Percentiles rank a stretch among this genome's conserved stretches.
These are phyloP conservation scores for Metacarcinus magister DNA, from an alignment of 2,888 invertebrate genomes.

Conservation along the genomic window DNA sequence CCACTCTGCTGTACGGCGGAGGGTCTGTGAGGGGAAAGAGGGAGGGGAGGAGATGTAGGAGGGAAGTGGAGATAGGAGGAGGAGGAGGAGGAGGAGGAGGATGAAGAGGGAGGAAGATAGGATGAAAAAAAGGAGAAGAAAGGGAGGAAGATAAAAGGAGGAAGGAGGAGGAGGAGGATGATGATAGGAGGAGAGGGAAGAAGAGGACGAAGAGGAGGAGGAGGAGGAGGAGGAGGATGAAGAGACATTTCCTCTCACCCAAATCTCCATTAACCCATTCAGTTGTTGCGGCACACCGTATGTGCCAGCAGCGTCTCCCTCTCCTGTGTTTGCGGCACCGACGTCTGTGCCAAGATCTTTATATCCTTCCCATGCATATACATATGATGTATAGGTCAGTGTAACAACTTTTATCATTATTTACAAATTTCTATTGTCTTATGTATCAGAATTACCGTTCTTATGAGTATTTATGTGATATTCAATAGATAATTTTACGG, in stretches of 20 bases:
- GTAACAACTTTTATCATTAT: too few species aligned
- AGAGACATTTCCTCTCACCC: not conserved
- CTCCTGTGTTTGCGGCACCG: too few species aligned
- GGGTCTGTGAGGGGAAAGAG: slow-evolving; percentile 7
- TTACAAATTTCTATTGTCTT: too few species aligned
- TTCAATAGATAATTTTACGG: too few species aligned
- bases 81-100: not conserved
- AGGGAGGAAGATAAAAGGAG: not conserved
- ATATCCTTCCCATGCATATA: too few species aligned
- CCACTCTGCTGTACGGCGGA: slow-evolving; percentile 60
- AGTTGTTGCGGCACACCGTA: too few species aligned
- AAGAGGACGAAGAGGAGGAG: not conserved
- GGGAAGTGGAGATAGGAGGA: not conserved
- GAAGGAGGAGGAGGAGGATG: not conserved
- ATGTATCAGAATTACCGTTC: too few species aligned
- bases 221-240: too few species aligned
- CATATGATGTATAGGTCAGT: too few species aligned
- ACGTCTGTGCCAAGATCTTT: too few species aligned
- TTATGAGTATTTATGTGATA: too few species aligned
- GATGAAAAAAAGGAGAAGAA: not conserved
- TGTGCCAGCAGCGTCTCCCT: too few species aligned
- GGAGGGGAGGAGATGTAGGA: not conserved
- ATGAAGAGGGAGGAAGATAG: not conserved
- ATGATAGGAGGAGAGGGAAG: not conserved
- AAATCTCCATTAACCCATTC: not conserved